Percentiles rank a stretch among this genome's conserved stretches.
phyloP scores from a whole-genome alignment of 2,797 vertebrate genomes.

The Lithobates sylvaticus region DNA sequence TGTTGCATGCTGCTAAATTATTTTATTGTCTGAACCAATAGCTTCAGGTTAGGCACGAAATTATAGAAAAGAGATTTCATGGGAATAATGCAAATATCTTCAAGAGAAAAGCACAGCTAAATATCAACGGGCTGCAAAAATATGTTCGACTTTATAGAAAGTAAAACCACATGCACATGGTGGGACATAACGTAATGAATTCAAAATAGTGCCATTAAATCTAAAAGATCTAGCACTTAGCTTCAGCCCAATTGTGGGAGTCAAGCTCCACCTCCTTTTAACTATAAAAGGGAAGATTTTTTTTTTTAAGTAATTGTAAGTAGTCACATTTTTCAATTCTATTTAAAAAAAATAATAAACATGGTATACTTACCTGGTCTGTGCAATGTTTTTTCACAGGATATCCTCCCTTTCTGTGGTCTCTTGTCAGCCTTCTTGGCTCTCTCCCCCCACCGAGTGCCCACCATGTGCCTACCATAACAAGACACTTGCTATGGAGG shows the following conservation, averaged over 20 bases:
- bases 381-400: too few species aligned
- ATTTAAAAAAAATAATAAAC: too few species aligned
- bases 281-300: too few species aligned
- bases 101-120: neutral
- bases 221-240: neutral
- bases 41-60: conserved; percentile 29
- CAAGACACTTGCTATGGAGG: too few species aligned
- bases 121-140: neutral
- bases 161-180: neutral
- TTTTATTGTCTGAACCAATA: conserved; percentile 50
- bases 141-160: neutral
- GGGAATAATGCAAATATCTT: conserved; percentile 30
- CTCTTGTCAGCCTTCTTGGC: too few species aligned
- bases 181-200: neutral
- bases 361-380: too few species aligned
- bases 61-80: conserved; percentile 18
- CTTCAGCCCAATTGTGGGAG: neutral
- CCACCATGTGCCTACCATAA: too few species aligned
- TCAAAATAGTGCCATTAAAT: neutral
- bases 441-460: too few species aligned
- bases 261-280: neutral
- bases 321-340: too few species aligned
- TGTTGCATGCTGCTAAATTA: conserved; percentile 45
- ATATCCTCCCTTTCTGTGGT: too few species aligned
- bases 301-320: too few species aligned